Base-by-base conservation (phyloP, 2,797 vertebrate species). In the Balearica regulorum region DNA sequence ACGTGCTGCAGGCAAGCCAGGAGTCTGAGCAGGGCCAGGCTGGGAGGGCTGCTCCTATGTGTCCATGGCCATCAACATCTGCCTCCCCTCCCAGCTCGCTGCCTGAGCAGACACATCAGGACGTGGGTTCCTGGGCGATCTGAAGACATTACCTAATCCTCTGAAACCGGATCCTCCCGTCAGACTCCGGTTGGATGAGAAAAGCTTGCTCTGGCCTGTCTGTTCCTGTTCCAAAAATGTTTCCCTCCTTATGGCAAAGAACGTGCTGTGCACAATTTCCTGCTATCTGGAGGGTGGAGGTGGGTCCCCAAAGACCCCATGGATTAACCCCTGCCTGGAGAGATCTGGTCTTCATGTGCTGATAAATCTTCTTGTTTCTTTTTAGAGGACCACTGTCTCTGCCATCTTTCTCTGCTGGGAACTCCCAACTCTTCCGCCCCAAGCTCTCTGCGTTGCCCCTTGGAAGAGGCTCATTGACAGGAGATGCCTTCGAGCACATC, bases 161-260 rank as follows among this genome's bases (percentile, higher is more conserved):
- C 91, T 55, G 91, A 81, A 96, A 94, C 89, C 6, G 41, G 96
- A 83, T 93, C 94, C 91, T 96, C 90, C 89, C 9, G 37, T 49
- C 90, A 31, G 76, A 29, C 80, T 94, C 82, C 10, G 7, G 33
- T 39, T 64, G 87, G 94, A 68, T 62, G 92, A 57, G 94, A 18
- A 80, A 16, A 91, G 84, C 95, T 58, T 96, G 96, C 96, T 88
- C 76, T 3, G 87, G 87, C 96, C 94, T 96, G 95, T 35, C 93
- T 76, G 89, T 20, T 89, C 89, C 95, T 88, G 91, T 91, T 91
- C 71, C 57, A 72, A 48, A 91, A 37, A 41, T 17, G 44, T 71
- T 95, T 73, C 92, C 91, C 82, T 94, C 57, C 87, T 81, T 1
- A 43, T 53, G 84, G 92, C 92, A 62, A 48, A 39, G 89, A 81